Conservation (phyloP, 2,113 vertebrate species). For the Syngnathoides biaculeatus region DNA sequence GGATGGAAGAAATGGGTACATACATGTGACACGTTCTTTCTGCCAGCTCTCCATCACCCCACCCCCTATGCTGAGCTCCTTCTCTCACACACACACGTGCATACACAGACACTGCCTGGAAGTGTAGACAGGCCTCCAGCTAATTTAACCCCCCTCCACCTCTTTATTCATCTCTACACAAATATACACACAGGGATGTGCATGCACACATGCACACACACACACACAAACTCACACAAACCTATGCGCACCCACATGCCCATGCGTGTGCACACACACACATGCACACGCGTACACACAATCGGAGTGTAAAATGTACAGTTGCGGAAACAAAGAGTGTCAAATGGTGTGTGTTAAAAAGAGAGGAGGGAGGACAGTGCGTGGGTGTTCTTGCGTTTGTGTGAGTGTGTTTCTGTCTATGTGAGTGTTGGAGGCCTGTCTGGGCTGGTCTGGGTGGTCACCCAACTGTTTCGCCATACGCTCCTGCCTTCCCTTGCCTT, state of each 20-base stretch:
- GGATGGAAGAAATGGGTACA: slow-evolving; percentile 65
- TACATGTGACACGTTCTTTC: slow-evolving; percentile 79
- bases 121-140: slow-evolving; percentile 80
- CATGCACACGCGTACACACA: not conserved
- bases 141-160: slow-evolving; percentile 59
- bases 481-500: slow-evolving; percentile 76
- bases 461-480: slow-evolving; percentile 76
- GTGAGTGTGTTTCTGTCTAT: slow-evolving; percentile 7
- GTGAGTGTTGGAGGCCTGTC: slow-evolving; percentile 42
- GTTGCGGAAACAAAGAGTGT: no score
- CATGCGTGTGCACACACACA: not conserved
- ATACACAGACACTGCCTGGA: slow-evolving; percentile 66
- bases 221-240: not conserved
- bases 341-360: no score
- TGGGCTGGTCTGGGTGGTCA: slow-evolving; percentile 39
- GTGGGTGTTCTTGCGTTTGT: not conserved
- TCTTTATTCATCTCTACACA: not conserved
- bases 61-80: slow-evolving; percentile 30
- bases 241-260: not conserved
- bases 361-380: no score
- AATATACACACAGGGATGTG: slow-evolving; percentile 13
- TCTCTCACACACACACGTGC: slow-evolving; percentile 48
- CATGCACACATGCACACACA: slow-evolving; percentile 16
- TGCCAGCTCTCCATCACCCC: slow-evolving; percentile 72
- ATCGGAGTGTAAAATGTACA: not conserved